Evolutionary conservation across 2,797 vertebrate genomes (phyloP), one percentile per base, ranked within the genome.

Genomic region (Karalla daura): DNA sequence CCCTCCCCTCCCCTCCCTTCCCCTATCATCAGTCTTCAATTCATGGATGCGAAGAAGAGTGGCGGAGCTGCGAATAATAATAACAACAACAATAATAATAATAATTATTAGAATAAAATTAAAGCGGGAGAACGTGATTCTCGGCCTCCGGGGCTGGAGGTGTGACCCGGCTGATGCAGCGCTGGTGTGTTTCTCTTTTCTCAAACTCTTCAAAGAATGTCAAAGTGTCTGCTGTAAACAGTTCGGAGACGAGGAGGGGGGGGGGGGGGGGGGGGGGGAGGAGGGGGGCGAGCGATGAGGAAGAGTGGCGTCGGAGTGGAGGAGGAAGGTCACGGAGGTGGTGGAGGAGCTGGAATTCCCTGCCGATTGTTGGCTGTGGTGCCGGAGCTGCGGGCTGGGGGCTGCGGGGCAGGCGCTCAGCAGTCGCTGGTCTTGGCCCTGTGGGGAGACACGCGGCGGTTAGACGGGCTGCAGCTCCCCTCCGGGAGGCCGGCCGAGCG

Each of bases 341-440:
- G 51, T 51, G 74, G 58, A 70, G 54, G 58, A 74, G 85, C 81
- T 87, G 86, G 80, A 88, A 82, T 85, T 92, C 90, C 91, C 90
- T 92, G 92, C 85, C 71, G 80, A 74, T n/a, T 52, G 82, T 72
- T 77, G 74, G 80, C 79, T 78, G 70, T 63, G 70, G 70, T 78
- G 83, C 77, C 70, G 24, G 62, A 71, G 71, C 63, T 73, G 80
- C 50, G 10, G 64, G 44, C 50, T 20, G 10, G 43, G 54, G 33
- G 75, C 55, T 21, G 24, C 70, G 21, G 63, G 53, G 62, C 53
- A 66, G 76, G 40, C 21, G 70, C 78, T 92, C 91, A 94, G 88
- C 84, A 80, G 86, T 94, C 91, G 25, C 85, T 92, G 84, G 89
- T 91, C 87, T 91, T 94, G 14, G 70, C 71, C 90, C 94, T 94